Percentiles rank a stretch among this genome's conserved stretches.
These are phyloP conservation scores for Troilus luridus DNA, from an alignment of 2,888 invertebrate genomes.

Conservation along the genomic window DNA sequence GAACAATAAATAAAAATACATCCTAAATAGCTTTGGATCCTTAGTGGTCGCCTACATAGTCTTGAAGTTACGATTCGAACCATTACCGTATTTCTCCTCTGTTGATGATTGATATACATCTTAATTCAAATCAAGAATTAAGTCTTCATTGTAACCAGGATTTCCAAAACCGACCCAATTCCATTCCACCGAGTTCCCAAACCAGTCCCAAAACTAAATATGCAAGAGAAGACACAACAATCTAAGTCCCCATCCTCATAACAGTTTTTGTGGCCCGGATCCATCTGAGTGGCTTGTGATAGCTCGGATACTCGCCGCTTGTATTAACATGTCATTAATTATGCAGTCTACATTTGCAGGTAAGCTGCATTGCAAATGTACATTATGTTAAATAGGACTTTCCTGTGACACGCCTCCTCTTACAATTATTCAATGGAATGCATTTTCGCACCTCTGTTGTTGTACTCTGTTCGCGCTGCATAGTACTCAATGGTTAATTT, in stretches of 20 bases:
- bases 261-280: constrained; percentile 17
- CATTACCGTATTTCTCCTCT: too few relatives aligned
- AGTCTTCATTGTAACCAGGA: not conserved
- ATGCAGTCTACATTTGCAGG: constrained; percentile 25
- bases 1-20: too few relatives aligned
- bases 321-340: constrained; percentile 13
- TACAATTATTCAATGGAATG: constrained; percentile 9
- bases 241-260: not conserved
- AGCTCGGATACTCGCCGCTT: not conserved
- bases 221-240: not conserved
- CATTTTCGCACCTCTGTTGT: not conserved
- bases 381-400: constrained; percentile 17
- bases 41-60: too few relatives aligned
- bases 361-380: constrained; percentile 27
- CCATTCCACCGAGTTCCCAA: not conserved
- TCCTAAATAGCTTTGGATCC: too few relatives aligned
- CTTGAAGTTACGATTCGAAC: too few relatives aligned
- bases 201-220: not conserved
- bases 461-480: not conserved
- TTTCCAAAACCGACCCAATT: not conserved
- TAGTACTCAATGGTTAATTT: not conserved
- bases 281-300: not conserved
- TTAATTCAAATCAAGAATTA: too few relatives aligned
- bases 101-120: too few relatives aligned
- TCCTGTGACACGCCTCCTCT: constrained; percentile 19